Percentiles rank a stretch among this genome's conserved stretches.
These are phyloP conservation scores for Holothuria glaberrima DNA, from an alignment of 35 echinoderm and acorn worm genomes.

Conservation along the genomic window DNA sequence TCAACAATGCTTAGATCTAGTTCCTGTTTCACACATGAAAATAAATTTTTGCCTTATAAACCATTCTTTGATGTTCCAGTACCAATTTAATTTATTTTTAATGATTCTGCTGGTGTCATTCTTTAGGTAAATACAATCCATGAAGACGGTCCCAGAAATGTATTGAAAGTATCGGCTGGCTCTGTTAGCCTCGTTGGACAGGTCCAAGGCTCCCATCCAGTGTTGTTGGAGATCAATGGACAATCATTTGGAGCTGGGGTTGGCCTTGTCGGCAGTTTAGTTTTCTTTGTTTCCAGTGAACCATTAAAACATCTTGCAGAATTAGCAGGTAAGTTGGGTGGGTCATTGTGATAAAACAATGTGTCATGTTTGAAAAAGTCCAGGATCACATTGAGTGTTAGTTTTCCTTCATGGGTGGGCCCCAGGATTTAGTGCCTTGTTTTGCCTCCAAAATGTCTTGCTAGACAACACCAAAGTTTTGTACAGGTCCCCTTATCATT, in stretches of 20 bases:
- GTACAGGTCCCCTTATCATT: too few species aligned
- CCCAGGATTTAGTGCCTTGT: too few species aligned
- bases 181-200: constrained; percentile 73
- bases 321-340: constrained; percentile 22
- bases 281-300: constrained; percentile 60
- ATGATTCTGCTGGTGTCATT: not conserved
- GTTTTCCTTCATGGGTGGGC: too few species aligned
- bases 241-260: constrained; percentile 76
- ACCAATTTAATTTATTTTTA: too few species aligned
- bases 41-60: too few species aligned
- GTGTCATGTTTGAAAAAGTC: too few species aligned
- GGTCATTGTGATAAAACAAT: not conserved
- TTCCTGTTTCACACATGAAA: too few species aligned
- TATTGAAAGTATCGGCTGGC: constrained; percentile 43
- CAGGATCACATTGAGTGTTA: too few species aligned
- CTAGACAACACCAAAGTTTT: too few species aligned
- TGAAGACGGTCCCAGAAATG: constrained; percentile 17
- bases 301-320: constrained; percentile 49
- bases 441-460: too few species aligned
- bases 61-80: too few species aligned
- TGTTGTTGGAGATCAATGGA: constrained; percentile 81
- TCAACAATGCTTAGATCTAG: too few species aligned
- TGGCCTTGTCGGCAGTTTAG: constrained; percentile 71
- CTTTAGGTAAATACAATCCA: not conserved
- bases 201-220: constrained; percentile 64